These are phyloP conservation scores for Calephelis perditalis DNA, from an alignment of 2,888 invertebrate species.

Conservation along the genomic window DNA sequence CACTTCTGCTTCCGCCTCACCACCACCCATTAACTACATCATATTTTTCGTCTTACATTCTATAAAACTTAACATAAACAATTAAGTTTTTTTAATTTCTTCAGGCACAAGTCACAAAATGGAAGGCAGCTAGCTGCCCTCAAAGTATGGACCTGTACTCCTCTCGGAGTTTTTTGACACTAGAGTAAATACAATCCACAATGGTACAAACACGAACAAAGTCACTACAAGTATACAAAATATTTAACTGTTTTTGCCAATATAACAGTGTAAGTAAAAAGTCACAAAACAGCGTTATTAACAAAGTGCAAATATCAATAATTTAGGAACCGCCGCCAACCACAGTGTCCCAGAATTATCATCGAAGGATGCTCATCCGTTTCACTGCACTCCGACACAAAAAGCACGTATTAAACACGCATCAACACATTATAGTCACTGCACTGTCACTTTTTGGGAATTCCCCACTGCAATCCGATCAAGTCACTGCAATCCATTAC, in stretches of 20 bases:
- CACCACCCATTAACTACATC: too few species aligned
- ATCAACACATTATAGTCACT: slow-evolving; percentile 63
- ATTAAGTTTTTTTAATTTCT: too few species aligned
- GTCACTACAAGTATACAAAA: background rate
- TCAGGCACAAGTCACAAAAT: too few species aligned
- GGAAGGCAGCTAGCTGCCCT: too few species aligned
- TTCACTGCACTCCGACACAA: slow-evolving; percentile 57
- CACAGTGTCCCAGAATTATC: slow-evolving; percentile 40
- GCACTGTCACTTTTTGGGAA: slow-evolving; percentile 54
- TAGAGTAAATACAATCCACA: too few species aligned
- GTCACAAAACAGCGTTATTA: slow-evolving; percentile 30
- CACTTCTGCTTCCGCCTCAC: too few species aligned
- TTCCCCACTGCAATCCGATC: slow-evolving; percentile 74
- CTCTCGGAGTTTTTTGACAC: too few species aligned
- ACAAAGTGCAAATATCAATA: slow-evolving; percentile 56
- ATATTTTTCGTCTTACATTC: too few species aligned
- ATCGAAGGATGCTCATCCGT: slow-evolving; percentile 26
- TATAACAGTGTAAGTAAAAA: slow-evolving; percentile 23
- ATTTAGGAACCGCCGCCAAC: slow-evolving; percentile 66
- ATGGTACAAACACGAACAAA: too few species aligned
- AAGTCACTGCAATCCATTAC: slow-evolving; percentile 72
- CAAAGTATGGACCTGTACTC: too few species aligned
- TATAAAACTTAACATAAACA: too few species aligned
- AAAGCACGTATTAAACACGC: slow-evolving; percentile 39
- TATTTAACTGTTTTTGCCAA: background rate